A percentile compares a stretch with the other conserved stretches of the same genome.
Evolutionary conservation across 2,113 vertebrate species (phyloP).

Genomic region (Pseudopipra pipra): DNA sequence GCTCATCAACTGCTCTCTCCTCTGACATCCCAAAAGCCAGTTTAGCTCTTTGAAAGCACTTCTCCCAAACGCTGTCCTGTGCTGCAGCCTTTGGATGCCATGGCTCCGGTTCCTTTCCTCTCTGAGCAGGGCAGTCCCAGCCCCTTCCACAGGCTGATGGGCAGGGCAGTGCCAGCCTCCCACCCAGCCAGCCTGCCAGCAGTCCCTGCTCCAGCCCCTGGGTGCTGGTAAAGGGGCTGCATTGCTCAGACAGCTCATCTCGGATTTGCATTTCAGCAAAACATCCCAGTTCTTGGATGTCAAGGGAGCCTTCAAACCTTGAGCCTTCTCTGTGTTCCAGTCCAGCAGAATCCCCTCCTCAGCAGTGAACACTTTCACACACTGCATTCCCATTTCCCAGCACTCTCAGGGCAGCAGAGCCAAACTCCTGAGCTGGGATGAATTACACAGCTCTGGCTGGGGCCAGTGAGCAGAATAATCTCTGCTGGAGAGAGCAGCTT

Average conservation of each 20-base stretch:
- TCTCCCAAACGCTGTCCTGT: neutral
- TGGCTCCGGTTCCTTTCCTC: neutral
- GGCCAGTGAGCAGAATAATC: neutral
- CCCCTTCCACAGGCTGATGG: neutral
- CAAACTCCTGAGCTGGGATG: neutral
- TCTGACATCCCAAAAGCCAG: neutral
- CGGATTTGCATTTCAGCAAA: neutral
- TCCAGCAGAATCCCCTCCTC: neutral
- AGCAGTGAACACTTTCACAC: neutral
- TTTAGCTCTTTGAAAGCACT: neutral
- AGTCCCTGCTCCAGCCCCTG: neutral
- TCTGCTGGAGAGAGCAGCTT: neutral
- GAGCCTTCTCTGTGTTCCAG: neutral
- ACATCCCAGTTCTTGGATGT: neutral
- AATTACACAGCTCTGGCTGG: neutral
- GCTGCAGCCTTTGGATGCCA: neutral
- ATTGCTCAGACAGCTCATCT: neutral
- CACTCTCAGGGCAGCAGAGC: neutral
- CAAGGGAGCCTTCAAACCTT: neutral
- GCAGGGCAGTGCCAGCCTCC: neutral
- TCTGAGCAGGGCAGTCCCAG: neutral
- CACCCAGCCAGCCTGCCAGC: too few relatives aligned
- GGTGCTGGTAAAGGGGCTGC: neutral
- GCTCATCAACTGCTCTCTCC: neutral
- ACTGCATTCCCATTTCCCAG: neutral